These are phyloP conservation scores for Actinemys pallida DNA, from an alignment of 2,113 vertebrate genomes.

Conservation along the genomic window DNA sequence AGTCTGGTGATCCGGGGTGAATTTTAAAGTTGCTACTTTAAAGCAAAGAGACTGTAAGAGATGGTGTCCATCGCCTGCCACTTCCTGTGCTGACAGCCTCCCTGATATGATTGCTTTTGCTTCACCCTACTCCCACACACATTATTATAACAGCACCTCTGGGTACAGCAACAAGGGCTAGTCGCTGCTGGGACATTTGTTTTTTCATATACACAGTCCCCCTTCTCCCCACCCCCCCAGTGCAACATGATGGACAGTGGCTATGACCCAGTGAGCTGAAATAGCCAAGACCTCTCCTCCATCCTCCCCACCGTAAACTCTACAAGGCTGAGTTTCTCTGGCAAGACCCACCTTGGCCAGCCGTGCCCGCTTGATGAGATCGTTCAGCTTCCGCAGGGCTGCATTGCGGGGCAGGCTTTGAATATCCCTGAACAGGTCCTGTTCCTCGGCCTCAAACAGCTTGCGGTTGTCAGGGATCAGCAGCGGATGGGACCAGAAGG, in stretches of 20 bases:
- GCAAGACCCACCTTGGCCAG: constrained; percentile 89
- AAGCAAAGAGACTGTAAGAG: neutral
- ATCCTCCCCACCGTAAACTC: neutral
- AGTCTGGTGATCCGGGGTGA: neutral
- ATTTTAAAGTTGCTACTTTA: neutral
- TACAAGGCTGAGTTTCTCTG: neutral
- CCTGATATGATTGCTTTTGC: neutral
- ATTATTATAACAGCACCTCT: neutral
- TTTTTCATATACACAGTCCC: neutral
- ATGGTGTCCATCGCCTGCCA: neutral
- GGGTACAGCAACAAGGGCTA: neutral
- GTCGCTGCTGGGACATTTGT: neutral
- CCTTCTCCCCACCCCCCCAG: neutral
- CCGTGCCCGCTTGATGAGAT: constrained; percentile 96
- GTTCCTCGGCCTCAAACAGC: constrained; percentile 96
- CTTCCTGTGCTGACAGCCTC: neutral
- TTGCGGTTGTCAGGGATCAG: constrained; percentile 97
- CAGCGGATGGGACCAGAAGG: constrained; percentile 97
- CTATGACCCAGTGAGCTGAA: neutral
- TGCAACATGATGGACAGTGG: neutral
- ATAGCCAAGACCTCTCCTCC: neutral
- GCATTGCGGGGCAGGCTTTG: constrained; percentile 96
- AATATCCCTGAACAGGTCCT: constrained; percentile 96
- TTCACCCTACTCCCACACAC: neutral
- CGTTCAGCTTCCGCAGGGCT: constrained; percentile 95